Evolutionary conservation across 2,888 invertebrate genomes (phyloP).

Genomic region (Leptura quadrifasciata): DNA sequence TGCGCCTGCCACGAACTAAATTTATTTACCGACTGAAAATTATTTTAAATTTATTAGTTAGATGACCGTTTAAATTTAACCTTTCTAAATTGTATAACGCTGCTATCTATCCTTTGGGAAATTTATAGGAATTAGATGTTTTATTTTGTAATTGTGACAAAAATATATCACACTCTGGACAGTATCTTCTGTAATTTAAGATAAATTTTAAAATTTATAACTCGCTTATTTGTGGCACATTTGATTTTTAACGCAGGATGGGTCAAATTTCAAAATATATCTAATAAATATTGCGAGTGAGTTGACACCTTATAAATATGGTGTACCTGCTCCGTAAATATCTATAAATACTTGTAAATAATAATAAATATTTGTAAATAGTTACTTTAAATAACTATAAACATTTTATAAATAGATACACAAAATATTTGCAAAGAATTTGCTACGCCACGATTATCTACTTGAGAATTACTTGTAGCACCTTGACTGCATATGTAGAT

Average conservation of each 20-base stretch:
- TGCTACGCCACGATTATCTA: too few relatives aligned
- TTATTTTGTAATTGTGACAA: conserved; percentile 17
- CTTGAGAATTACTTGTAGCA: too few relatives aligned
- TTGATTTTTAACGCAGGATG: background rate
- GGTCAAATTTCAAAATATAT: background rate
- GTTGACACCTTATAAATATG: too few relatives aligned
- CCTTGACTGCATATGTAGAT: too few relatives aligned
- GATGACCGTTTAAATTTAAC: conserved; percentile 28
- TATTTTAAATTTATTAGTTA: conserved; percentile 33
- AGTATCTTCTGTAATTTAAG: conserved; percentile 14
- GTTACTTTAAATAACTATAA: too few relatives aligned
- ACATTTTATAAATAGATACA: too few relatives aligned
- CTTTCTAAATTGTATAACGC: conserved; percentile 16
- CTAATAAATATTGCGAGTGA: background rate
- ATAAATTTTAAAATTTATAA: conserved; percentile 17
- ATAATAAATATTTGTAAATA: too few relatives aligned
- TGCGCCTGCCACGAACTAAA: conserved; percentile 14
- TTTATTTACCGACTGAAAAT: conserved; percentile 26
- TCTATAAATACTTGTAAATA: too few relatives aligned
- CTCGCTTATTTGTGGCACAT: background rate
- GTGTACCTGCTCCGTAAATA: too few relatives aligned
- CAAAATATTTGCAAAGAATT: too few relatives aligned
- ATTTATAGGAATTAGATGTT: conserved; percentile 26
- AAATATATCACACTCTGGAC: conserved; percentile 26
- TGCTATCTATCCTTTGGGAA: conserved; percentile 32